These are phyloP conservation scores for Australoheros scitulus DNA, from an alignment of 2,113 vertebrate species.

Conservation along the genomic window DNA sequence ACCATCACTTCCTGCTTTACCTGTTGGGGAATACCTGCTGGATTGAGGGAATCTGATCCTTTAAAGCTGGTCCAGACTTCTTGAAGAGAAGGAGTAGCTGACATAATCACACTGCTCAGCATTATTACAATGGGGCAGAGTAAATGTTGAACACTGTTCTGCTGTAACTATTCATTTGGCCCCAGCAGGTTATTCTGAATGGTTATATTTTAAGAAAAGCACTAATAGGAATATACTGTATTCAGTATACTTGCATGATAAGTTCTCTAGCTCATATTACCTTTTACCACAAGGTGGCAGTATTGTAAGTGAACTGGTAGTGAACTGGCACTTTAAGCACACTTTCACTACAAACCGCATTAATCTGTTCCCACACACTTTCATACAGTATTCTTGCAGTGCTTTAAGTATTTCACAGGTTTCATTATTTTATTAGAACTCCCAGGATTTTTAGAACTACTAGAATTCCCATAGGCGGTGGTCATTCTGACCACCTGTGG, in stretches of 20 bases:
- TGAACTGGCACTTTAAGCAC: too few relatives aligned
- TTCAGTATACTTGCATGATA: neutral
- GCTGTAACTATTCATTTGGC: neutral
- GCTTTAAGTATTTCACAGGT: fast-evolving
- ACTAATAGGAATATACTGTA: too few relatives aligned
- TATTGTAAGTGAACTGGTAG: neutral
- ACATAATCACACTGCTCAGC: too few relatives aligned
- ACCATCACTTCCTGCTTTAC: too few relatives aligned
- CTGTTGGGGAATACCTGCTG: too few relatives aligned
- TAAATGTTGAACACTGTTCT: neutral
- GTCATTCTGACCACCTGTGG: too few relatives aligned
- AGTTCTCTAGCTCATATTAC: neutral
- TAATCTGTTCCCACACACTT: neutral
- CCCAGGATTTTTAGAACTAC: too few relatives aligned
- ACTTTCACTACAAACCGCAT: neutral
- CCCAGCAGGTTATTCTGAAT: neutral
- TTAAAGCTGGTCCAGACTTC: too few relatives aligned
- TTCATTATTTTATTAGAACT: neutral
- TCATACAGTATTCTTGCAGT: fast-evolving
- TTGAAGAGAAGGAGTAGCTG: too few relatives aligned
- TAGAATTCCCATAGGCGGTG: too few relatives aligned
- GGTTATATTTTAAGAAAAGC: too few relatives aligned
- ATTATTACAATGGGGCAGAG: neutral
- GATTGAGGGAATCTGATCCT: too few relatives aligned
- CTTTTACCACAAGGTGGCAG: neutral